phyloP scores from a whole-genome alignment of 2,113 vertebrate species.

The Ameiurus melas region DNA sequence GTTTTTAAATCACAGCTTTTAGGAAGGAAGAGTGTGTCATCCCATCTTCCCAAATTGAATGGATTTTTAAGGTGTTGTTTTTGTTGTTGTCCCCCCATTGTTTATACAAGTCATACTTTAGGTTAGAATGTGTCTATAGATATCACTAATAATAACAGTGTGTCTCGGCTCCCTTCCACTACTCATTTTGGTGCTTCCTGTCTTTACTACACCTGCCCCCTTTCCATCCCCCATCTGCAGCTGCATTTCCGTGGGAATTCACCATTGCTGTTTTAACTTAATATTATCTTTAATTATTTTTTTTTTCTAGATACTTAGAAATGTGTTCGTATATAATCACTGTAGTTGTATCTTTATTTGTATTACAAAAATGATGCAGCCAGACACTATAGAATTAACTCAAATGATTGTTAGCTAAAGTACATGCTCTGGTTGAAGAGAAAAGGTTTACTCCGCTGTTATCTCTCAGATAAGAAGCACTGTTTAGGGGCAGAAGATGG shows the following conservation, averaged over 20 bases:
- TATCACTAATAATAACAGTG: background rate
- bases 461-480: background rate
- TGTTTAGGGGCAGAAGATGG: background rate
- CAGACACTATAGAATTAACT: background rate
- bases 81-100: background rate
- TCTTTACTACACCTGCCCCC: too few species aligned
- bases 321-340: background rate
- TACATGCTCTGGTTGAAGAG: background rate
- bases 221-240: too few species aligned
- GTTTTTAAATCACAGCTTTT: background rate
- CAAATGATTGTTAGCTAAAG: background rate
- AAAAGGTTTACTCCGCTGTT: background rate
- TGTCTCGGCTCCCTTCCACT: too few species aligned
- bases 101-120: background rate
- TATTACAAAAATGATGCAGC: background rate
- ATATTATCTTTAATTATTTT: too few species aligned
- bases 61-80: background rate
- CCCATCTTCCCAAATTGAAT: background rate
- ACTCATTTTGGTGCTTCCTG: too few species aligned
- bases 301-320: too few species aligned
- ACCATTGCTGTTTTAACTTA: slow-evolving; percentile 1
- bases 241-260: background rate
- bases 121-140: background rate
- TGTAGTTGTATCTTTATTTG: background rate
- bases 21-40: too few species aligned